Conservation (phyloP, 1,140 invertebrate species). For the Zaprionus vittiger region DNA sequence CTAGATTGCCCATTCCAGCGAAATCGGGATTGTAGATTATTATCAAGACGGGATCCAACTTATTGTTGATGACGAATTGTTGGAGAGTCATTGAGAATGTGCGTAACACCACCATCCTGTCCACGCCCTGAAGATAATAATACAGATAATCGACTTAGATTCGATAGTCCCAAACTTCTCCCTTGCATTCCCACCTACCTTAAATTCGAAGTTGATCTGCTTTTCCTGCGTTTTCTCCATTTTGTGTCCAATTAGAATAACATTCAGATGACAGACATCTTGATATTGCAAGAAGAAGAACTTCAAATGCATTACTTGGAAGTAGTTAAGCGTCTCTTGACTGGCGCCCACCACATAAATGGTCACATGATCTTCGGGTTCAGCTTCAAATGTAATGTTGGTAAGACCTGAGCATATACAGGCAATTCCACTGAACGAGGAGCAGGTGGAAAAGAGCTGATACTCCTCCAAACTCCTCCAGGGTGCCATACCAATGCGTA, state of each 20-base stretch:
- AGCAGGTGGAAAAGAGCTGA: constrained; percentile 46
- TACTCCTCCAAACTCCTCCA: constrained; percentile 38
- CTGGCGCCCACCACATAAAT: constrained; percentile 60
- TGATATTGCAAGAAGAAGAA: constrained; percentile 62
- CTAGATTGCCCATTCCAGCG: not conserved
- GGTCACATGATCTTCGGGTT: constrained; percentile 1
- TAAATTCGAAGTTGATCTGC: not conserved
- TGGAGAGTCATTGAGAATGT: constrained; percentile 28
- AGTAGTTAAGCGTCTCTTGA: constrained; percentile 47
- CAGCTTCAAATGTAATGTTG: constrained; percentile 6
- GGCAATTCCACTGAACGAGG: constrained; percentile 64
- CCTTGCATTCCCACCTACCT: not conserved
- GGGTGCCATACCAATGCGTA: constrained; percentile 21
- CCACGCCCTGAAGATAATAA: not conserved
- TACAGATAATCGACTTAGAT: not conserved
- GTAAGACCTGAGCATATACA: constrained; percentile 51
- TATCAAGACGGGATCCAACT: constrained; percentile 48
- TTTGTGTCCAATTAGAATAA: constrained; percentile 61
- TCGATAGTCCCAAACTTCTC: not conserved
- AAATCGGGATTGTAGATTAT: constrained; percentile 56
- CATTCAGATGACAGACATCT: constrained; percentile 39
- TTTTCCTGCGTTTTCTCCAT: not conserved
- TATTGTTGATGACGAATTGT: not conserved
- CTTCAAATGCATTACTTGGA: constrained; percentile 55
- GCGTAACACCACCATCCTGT: constrained; percentile 27